These are phyloP conservation scores for Oreochromis grahami DNA, from an alignment of 2,797 vertebrate species.

Conservation along the genomic window DNA sequence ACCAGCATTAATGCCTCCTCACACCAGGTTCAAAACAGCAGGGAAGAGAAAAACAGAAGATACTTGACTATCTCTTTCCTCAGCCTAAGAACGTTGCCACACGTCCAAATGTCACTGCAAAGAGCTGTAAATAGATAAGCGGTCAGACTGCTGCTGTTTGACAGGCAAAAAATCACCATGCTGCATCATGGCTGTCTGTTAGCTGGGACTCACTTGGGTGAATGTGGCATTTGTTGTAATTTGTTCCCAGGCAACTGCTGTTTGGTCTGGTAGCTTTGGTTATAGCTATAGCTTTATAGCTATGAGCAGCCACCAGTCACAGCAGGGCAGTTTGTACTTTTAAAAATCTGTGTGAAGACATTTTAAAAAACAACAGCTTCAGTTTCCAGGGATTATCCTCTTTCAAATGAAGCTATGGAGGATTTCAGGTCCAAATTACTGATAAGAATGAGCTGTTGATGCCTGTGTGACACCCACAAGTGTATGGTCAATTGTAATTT, in stretches of 20 bases:
- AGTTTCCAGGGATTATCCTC: background rate
- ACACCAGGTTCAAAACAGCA: no score
- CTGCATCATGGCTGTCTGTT: background rate
- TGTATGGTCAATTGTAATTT: background rate
- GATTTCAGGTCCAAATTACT: accelerated
- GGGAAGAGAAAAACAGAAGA: no score
- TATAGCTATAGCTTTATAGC: background rate
- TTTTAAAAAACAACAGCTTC: background rate
- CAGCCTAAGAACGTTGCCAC: no score
- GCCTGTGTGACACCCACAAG: background rate
- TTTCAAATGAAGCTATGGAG: background rate
- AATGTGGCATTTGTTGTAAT: slow-evolving; percentile 34
- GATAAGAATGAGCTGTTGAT: accelerated
- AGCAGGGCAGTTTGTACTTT: background rate
- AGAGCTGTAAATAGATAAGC: background rate
- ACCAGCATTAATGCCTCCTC: no score
- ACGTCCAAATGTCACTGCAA: background rate
- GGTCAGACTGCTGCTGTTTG: background rate
- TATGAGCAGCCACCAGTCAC: accelerated
- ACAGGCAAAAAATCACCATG: background rate
- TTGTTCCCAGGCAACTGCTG: slow-evolving; percentile 52
- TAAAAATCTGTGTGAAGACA: accelerated
- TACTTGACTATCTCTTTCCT: no score
- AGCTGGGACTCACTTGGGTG: background rate
- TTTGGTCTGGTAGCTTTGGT: background rate